Base-by-base conservation (phyloP, 1,140 invertebrate species). In the Caerostris extrusa region DNA sequence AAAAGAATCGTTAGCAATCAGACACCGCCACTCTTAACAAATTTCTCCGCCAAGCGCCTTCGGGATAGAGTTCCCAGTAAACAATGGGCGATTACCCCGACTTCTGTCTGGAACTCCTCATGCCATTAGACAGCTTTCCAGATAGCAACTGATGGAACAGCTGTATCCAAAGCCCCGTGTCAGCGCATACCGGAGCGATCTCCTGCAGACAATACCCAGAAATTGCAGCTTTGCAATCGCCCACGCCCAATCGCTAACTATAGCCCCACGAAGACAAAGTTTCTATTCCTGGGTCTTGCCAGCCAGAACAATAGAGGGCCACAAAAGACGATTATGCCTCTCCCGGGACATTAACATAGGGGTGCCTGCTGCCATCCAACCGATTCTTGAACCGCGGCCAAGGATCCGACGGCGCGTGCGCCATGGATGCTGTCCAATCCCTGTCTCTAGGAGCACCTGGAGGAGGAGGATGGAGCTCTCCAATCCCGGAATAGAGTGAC, bases 401-500 rank as follows among this genome's bases (percentile, higher is more conserved):
- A 92, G 58, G 19, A n/a, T n/a, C 53, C 1, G 7, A 55, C 17
- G 56, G 81, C 91, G 91, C 82, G 71, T 93, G 91, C 67, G 77
- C 60, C 6, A 64, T 87, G 83, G 91, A 93, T 93, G 91, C 58
- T 86, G 83, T 57, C 91, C 91, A 93, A 93, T 93, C 90, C 88
- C 61, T 53, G 53, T 12, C 81, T 53, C 57, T 5, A 56, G 90
- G 81, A 87, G 81, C 81, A 67, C 34, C 8, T 19, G 90, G 90
- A 87, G 91, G 91, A 87, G 83, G 82, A 71, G 53, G 90, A 34
- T 57, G 90, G 3, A 7, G 71, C 82, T 67, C 91, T 93, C 91
- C 91, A 93, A 93, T 93, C 91, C 85, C 19, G 64, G 91, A 57
- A 57, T 58, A 34, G 61, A 86, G 91, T 67, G 91, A 87, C 34